Base-by-base conservation (phyloP, 2,888 invertebrate genomes). In the Lithophane ornitopus region DNA sequence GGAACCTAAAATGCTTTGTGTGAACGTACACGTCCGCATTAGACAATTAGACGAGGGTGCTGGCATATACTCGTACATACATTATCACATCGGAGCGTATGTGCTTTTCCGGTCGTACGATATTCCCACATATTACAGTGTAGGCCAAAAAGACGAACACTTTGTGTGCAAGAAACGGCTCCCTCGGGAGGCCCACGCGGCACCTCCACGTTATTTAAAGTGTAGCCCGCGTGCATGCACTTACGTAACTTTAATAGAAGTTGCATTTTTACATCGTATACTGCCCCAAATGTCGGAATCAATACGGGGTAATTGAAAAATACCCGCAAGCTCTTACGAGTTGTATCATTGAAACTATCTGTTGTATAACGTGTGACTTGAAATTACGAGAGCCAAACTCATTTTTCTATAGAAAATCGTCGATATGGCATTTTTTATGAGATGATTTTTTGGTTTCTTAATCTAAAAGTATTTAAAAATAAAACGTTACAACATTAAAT, bases 151-250 rank as follows among this genome's bases (percentile, higher is more conserved):
- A 80, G 85, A 86, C 69, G 86, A 85, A 85, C 84, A 84, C 82
- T 84, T 77, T 80, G 82, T 86, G 87, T 85, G 85, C 81, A 86
- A 85, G 85, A 82, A 88, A 90, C 80, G 74, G 78, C 84, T 84
- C 91, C 87, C 88, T 9, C n/a, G 85, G 81, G 89, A 81, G n/a
- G n/a, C 59, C 67, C 61, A 73, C 74, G 72, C 81, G 76, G 80
- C 83, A 79, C 78, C 78, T 76, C 70, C 68, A 70, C 71, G 70
- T 87, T 87, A 86, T 89, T 88, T 82, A 82, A 87, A 79, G 66
- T 82, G 81, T 71, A 76, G 72, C 71, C 70, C 63, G 74, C 39
- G 56, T 71, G 63, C 76, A 63, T 74, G 67, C 62, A 76, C 74
- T 69, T 76, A 76, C 54, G 22, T 72, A 41, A 63, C 44, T 74